A percentile compares a stretch with the other conserved stretches of the same genome.
Evolutionary conservation across 2,888 invertebrate species (phyloP).

Genomic region (Melinaea marsaeus): DNA sequence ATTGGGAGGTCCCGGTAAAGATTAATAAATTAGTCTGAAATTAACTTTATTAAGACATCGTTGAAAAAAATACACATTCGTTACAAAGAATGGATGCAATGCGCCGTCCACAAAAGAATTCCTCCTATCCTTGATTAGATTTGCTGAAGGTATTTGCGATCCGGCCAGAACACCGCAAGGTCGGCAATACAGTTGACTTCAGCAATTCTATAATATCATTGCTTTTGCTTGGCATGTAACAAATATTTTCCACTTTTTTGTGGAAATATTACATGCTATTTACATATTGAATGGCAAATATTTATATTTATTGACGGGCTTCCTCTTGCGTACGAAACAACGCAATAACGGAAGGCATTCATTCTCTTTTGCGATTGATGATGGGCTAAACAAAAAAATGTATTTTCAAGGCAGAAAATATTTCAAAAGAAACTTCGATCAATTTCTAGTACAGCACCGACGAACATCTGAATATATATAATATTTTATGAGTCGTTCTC

Average conservation of each 20-base stretch:
- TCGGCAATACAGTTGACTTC: too few species aligned
- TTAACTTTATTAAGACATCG: background rate
- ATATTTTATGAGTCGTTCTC: slow-evolving; percentile 14
- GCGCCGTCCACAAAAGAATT: background rate
- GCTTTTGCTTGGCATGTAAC: too few species aligned
- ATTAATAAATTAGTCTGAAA: background rate
- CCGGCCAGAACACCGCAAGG: too few species aligned
- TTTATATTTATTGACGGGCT: slow-evolving; percentile 9
- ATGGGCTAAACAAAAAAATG: slow-evolving; percentile 9
- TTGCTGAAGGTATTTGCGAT: too few species aligned
- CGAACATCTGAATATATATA: slow-evolving; percentile 16
- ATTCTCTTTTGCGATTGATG: slow-evolving; percentile 8
- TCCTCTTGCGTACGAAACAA: slow-evolving; percentile 3
- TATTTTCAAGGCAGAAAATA: background rate
- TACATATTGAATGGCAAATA: background rate
- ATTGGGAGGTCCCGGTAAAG: background rate
- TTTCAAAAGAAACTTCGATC: slow-evolving; percentile 11
- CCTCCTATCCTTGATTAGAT: background rate
- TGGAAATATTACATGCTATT: too few species aligned
- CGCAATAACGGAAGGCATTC: slow-evolving; percentile 15
- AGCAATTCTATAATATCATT: too few species aligned
- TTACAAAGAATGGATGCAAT: background rate
- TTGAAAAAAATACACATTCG: background rate
- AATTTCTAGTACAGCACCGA: slow-evolving; percentile 12
- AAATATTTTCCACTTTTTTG: too few species aligned